Evolutionary conservation across 2,888 invertebrate genomes (phyloP).

Genomic region (Spodoptera exigua): DNA sequence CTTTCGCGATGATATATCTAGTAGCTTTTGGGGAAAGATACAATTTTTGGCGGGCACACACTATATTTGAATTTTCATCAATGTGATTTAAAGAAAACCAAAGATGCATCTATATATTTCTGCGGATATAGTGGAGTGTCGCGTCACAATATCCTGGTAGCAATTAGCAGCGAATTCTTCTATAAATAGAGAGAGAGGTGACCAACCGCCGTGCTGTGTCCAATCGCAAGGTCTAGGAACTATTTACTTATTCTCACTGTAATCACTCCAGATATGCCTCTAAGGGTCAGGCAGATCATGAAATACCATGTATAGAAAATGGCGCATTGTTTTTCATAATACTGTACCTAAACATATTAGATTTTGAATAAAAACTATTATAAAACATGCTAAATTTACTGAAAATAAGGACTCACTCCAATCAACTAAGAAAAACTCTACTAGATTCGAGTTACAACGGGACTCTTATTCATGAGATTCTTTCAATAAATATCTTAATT

Average conservation of each 20-base stretch:
- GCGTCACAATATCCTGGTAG: conserved; percentile 12
- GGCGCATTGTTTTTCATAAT: conserved; percentile 24
- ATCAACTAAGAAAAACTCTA: too few species aligned
- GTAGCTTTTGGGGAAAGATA: too few species aligned
- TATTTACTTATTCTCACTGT: conserved; percentile 44
- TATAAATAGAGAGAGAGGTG: conserved; percentile 77
- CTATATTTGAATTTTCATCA: not conserved
- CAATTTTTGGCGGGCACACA: not conserved
- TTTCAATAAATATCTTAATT: too few species aligned
- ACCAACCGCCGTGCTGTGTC: conserved; percentile 63
- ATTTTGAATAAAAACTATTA: too few species aligned
- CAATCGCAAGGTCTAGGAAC: conserved; percentile 67
- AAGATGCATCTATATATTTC: not conserved
- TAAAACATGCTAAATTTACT: too few species aligned
- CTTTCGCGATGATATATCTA: conserved; percentile 5
- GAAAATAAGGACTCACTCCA: too few species aligned
- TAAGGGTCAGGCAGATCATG: conserved; percentile 42
- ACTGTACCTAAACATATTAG: conserved; percentile 13
- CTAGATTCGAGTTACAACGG: too few species aligned
- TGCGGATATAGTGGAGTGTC: not conserved
- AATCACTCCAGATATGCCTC: conserved; percentile 34
- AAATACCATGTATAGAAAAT: conserved; percentile 49
- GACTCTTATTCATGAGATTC: too few species aligned
- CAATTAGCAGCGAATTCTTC: conserved; percentile 39
- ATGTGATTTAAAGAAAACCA: too few species aligned